Evolutionary conservation across 2,113 vertebrate species (phyloP), one percentile per base, ranked within the genome.

Genomic region (Tringa solitaria): DNA sequence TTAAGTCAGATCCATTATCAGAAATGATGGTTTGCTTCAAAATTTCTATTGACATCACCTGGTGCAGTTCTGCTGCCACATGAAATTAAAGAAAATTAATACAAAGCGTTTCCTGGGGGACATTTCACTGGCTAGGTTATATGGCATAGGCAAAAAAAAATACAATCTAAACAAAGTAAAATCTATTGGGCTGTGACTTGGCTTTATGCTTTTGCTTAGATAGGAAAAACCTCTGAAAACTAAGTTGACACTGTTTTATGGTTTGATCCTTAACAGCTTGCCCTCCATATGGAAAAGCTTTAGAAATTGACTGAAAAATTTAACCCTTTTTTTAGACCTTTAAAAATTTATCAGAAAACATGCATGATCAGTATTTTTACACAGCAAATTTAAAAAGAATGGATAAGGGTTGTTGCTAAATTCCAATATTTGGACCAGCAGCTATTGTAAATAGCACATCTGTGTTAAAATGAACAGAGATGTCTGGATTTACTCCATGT

Each of bases 241-340:
- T 48, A 60, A 56, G 43, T 33, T 90, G 60, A 91, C 64, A 68
- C 35, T 81, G 6, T 37, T 95, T 91, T 84, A 87, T 81, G 18
- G 90, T 78, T 90, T 87, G 72, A 78, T 89, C 41, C 86, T 86
- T 93, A 90, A 69, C 54, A 86, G 28, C 41, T 87, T 92, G 20
- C 22, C 5, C 15, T 75, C 76, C 85, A 83, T 76, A 68, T 82
- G 67, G 70, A 93, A 96, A 76, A 88, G 27, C 17, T 87, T 95
- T 91, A 84, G 60, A 91, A 84, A 78, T 84, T 77, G 43, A 84
- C 60, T 84, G 45, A 19, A 90, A 93, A 80, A 30, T 26, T 60
- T 93, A 94, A 93, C 54, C 27, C 64, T 90, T 93, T 87, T 79
- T 67, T 2, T 87, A 85, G 24, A n/a, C 12, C 10, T 86, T 77